Percentiles rank a stretch among this genome's conserved stretches.
Evolutionary conservation across 2,797 vertebrate species (phyloP).

Genomic region (Melanotaenia nigrans): DNA sequence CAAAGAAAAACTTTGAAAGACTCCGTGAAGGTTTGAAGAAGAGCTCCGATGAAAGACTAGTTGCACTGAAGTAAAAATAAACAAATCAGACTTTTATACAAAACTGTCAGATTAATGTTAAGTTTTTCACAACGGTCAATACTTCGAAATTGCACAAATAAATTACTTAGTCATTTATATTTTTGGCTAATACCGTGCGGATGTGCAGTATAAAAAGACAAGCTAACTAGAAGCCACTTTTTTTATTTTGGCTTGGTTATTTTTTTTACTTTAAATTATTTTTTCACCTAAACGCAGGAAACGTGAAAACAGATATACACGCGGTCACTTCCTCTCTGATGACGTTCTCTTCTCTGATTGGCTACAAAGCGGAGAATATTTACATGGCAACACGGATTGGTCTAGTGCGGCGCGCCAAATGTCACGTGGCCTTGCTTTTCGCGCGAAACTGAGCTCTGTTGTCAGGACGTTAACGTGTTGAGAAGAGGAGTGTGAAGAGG

Average conservation of each 20-base stretch:
- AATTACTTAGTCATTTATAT: too few species aligned
- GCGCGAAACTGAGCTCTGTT: conserved; percentile 77
- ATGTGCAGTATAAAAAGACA: neutral
- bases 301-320: neutral
- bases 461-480: conserved; percentile 17
- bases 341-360: conserved; percentile 37
- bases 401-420: conserved; percentile 79
- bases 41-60: too few species aligned
- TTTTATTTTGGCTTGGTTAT: neutral
- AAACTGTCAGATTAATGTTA: too few species aligned
- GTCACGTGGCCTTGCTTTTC: conserved; percentile 75
- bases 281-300: conserved; percentile 14
- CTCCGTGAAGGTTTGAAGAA: too few species aligned
- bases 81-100: too few species aligned
- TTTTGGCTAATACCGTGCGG: too few species aligned
- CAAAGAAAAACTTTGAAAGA: too few species aligned
- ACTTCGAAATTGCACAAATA: too few species aligned
- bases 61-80: too few species aligned
- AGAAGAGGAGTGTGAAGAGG: neutral
- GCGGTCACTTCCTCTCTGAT: accelerated
- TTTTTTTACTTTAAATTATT: too few species aligned
- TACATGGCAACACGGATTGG: conserved; percentile 74
- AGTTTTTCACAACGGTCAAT: too few species aligned
- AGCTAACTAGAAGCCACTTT: neutral
- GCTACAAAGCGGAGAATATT: conserved; percentile 5